Percentiles rank a stretch among this genome's conserved stretches.
These are phyloP conservation scores for Carposina sasakii DNA, from an alignment of 1,140 invertebrate genomes.

Conservation along the genomic window DNA sequence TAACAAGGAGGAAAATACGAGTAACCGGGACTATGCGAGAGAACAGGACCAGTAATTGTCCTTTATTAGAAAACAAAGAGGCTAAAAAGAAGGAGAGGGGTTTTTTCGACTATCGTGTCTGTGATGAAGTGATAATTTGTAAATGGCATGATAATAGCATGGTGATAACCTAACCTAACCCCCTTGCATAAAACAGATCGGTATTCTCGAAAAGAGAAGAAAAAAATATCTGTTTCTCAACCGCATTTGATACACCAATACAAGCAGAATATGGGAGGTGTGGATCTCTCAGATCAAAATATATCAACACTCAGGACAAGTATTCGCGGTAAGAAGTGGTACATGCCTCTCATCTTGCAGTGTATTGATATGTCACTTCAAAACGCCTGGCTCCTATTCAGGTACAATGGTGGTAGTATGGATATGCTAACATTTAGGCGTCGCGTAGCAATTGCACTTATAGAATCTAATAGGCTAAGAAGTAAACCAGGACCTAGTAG, in stretches of 20 bases:
- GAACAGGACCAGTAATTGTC: neutral
- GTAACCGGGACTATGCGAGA: neutral
- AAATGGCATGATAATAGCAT: too few species aligned
- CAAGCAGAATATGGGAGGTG: neutral
- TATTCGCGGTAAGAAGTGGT: conserved; percentile 4
- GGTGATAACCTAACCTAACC: neutral
- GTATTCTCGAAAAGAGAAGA: neutral
- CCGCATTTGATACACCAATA: neutral
- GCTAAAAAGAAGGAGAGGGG: conserved; percentile 1
- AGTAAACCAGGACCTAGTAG: neutral
- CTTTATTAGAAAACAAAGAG: conserved; percentile 4
- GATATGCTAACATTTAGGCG: neutral
- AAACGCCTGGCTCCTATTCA: conserved; percentile 1
- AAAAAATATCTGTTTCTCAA: conserved; percentile 2
- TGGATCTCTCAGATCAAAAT: neutral
- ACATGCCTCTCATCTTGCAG: conserved; percentile 1
- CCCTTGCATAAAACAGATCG: neutral
- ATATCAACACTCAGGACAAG: neutral
- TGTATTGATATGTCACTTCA: conserved; percentile 2
- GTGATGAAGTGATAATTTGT: neutral
- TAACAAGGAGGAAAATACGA: neutral
- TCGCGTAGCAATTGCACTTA: neutral
- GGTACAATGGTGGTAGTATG: neutral
- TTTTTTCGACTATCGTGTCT: neutral
- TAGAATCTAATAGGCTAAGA: neutral